phyloP scores from a whole-genome alignment of 2,888 invertebrate genomes.

The Tinea pellionella region DNA sequence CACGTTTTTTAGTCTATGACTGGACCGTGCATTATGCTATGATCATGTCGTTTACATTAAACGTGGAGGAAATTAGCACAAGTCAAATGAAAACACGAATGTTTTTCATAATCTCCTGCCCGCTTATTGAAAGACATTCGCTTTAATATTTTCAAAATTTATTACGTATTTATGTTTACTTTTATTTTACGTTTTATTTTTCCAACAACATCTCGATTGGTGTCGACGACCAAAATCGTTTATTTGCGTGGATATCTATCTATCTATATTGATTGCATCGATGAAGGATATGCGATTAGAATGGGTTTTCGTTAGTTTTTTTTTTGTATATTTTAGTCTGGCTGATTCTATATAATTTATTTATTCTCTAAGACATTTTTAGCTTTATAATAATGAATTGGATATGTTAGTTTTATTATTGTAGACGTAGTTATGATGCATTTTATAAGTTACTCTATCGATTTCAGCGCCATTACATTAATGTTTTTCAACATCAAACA shows the following conservation, averaged over 20 bases:
- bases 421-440: slow-evolving; percentile 4
- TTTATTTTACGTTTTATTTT: slow-evolving; percentile 36
- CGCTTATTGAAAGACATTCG: slow-evolving; percentile 11
- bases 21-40: slow-evolving; percentile 45
- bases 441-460: slow-evolving; percentile 12
- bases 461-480: no score
- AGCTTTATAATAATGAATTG: slow-evolving; percentile 35
- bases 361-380: slow-evolving; percentile 20
- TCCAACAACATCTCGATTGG: slow-evolving; percentile 44
- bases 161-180: slow-evolving; percentile 39
- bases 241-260: slow-evolving; percentile 25
- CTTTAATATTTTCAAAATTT: slow-evolving; percentile 13
- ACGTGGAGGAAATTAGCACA: slow-evolving; percentile 25
- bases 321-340: slow-evolving; percentile 36
- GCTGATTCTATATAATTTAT: slow-evolving; percentile 40
- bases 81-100: slow-evolving; percentile 57
- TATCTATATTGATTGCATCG: background rate
- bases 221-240: slow-evolving; percentile 69
- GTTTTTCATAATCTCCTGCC: slow-evolving; percentile 31
- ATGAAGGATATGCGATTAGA: background rate
- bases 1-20: slow-evolving; percentile 19
- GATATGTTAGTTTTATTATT: slow-evolving; percentile 17
- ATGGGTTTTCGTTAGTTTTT: slow-evolving; percentile 18
- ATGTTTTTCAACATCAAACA: slow-evolving; percentile 39
- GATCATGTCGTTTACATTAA: background rate